Conservation (phyloP, 2,113 vertebrate species). For the Ceyx melanurus region DNA sequence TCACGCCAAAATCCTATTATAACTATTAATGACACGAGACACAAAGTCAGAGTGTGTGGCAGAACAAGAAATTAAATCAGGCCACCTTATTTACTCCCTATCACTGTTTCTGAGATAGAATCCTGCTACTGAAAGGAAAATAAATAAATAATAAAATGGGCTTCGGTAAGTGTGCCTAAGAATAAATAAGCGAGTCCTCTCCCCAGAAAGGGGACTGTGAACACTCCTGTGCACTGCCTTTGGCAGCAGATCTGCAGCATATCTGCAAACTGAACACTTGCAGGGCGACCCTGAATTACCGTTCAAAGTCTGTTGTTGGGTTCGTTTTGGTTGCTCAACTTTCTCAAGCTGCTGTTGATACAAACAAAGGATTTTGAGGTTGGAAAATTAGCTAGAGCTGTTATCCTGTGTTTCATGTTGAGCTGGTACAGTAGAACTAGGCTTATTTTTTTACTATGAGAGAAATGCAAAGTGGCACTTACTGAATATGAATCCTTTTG, state of each 20-base stretch:
- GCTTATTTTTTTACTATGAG: background rate
- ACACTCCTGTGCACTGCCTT: background rate
- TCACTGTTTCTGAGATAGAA: constrained; percentile 1
- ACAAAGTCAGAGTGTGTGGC: constrained; percentile 38
- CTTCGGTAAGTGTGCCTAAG: background rate
- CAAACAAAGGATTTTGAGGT: background rate
- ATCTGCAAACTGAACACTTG: background rate
- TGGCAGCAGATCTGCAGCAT: background rate
- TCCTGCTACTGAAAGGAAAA: background rate
- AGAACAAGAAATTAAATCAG: constrained; percentile 49
- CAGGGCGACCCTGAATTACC: background rate
- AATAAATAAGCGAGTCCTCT: background rate
- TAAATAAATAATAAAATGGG: background rate
- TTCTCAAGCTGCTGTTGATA: background rate
- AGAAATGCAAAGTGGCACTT: background rate
- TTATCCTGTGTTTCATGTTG: background rate
- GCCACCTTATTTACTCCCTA: constrained; percentile 20
- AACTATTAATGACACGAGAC: constrained; percentile 9
- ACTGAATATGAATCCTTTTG: background rate
- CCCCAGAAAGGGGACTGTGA: background rate
- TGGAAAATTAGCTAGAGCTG: background rate
- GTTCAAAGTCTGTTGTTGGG: background rate
- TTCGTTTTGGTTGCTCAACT: background rate
- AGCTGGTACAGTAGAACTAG: background rate
- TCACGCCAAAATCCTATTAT: constrained; percentile 46